These are phyloP conservation scores for Cinclus mexicanus DNA, from an alignment of 2,113 vertebrate species.

Conservation along the genomic window DNA sequence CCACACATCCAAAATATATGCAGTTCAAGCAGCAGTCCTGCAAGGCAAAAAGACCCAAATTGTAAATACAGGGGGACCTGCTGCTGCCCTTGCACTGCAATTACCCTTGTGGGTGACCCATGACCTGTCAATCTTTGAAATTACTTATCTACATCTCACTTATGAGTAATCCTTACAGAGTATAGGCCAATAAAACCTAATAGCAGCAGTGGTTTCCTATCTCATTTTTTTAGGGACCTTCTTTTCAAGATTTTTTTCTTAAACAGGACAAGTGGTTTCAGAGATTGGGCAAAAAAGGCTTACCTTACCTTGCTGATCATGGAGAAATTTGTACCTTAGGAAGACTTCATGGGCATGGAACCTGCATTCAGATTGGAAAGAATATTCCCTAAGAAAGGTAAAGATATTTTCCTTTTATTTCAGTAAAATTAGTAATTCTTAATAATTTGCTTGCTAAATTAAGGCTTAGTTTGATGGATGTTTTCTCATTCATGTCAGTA, in stretches of 20 bases:
- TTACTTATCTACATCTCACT: not conserved
- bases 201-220: constrained; percentile 33
- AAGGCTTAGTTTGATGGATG: not conserved
- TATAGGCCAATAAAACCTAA: not conserved
- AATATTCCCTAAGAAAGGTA: constrained; percentile 41
- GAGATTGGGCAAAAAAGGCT: constrained; percentile 57
- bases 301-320: constrained; percentile 57
- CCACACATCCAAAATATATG: not conserved
- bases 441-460: not conserved
- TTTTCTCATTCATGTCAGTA: not conserved
- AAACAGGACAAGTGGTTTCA: constrained; percentile 66
- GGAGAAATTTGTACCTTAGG: constrained; percentile 60
- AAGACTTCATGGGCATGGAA: constrained; percentile 50
- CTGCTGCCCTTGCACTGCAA: not conserved
- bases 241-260: constrained; percentile 62
- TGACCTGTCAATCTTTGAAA: not conserved
- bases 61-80: not conserved
- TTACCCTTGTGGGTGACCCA: not conserved
- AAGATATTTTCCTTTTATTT: constrained; percentile 40
- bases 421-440: not conserved
- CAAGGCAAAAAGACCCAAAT: not conserved
- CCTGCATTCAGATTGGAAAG: constrained; percentile 40
- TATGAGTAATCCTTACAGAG: not conserved
- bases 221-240: constrained; percentile 42
- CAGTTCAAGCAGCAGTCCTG: not conserved